Percentiles rank a stretch among this genome's conserved stretches.
phyloP scores from a whole-genome alignment of 2,888 invertebrate genomes.

The Troides helena region DNA sequence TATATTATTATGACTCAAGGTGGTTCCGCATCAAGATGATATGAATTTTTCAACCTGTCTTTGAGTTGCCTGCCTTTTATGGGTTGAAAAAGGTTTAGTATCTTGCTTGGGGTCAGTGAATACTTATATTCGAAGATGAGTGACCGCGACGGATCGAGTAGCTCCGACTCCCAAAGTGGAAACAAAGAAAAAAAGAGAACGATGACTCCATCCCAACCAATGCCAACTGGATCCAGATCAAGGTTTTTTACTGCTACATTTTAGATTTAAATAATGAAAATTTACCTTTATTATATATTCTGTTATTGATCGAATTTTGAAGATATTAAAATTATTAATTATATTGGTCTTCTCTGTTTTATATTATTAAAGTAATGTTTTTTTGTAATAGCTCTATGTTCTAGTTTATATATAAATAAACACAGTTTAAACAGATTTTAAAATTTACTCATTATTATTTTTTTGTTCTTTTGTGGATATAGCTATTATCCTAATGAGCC shows the following conservation, averaged over 20 bases:
- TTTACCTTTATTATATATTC: not conserved
- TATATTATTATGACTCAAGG: conserved; percentile 63
- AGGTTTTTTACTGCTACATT: conserved; percentile 21
- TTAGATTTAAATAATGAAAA: not conserved
- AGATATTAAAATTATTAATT: too few species aligned
- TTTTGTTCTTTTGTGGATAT: conserved; percentile 33
- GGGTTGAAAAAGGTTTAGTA: conserved; percentile 52
- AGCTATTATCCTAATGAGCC: conserved; percentile 69
- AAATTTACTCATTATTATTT: not conserved
- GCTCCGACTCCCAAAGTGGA: conserved; percentile 52
- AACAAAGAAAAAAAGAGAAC: conserved; percentile 49
- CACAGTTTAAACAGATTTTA: too few species aligned
- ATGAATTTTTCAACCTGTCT: conserved; percentile 55
- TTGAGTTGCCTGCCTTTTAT: conserved; percentile 58
- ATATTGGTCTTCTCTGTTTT: too few species aligned
- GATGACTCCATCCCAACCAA: conserved; percentile 55
- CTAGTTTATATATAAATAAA: too few species aligned
- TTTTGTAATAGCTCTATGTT: too few species aligned
- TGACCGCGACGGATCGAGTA: conserved; percentile 60
- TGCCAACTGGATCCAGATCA: conserved; percentile 64
- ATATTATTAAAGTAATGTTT: too few species aligned
- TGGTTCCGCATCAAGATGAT: conserved; percentile 51
- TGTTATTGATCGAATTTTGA: too few species aligned
- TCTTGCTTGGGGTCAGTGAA: conserved; percentile 46
- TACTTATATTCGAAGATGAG: conserved; percentile 54